Evolutionary conservation across 2,888 invertebrate genomes (phyloP), one percentile per base, ranked within the genome.

Genomic region (Choreutis nemorana): DNA sequence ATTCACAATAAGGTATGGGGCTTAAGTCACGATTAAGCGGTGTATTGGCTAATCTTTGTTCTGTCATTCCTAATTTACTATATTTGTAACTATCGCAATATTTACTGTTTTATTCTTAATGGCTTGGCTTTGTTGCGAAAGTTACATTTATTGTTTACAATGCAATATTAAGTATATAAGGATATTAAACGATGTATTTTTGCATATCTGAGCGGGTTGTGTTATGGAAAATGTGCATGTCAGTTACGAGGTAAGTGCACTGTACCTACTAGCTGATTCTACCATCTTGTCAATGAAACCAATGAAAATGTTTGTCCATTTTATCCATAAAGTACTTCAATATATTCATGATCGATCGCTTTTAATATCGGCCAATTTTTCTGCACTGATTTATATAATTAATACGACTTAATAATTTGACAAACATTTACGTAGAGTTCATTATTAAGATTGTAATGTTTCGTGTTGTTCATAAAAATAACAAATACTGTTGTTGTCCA

Each of bases 31-130:
- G 55, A 46, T 44, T 50, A 65, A 62, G 61, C 63, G 77, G 77
- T 75, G 71, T 62, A 55, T 63, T 63, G 77, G 75, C 65, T 72
- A 70, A 70, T 71, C 54, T 66, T 50, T 73, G 71, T 72, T 63
- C 66, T 68, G 64, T 72, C 63, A 65, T 66, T 52, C 57, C 56
- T 54, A 52, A 57, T 37, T 40, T 44, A 43, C 38, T 39, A 36
- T 42, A 35, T 34, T 44, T 49, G 48, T 44, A 40, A 48, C 32
- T 49, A 44, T 46, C 42, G 37, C 43, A 37, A 42, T 21, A 21
- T 27, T 25, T 31, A 16, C 13, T 20, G 9, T 10, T 11, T 12
- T 15, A 23, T 15, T 12, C n/a, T 23, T 21, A 7, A 23, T 11
- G 9, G 16, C 23, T 16, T 9, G 12, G 16, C 8, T 16, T 16